A percentile compares a stretch with the other conserved stretches of the same genome.
phyloP scores from a whole-genome alignment of 2,888 invertebrate genomes.

The Papilio elwesi region DNA sequence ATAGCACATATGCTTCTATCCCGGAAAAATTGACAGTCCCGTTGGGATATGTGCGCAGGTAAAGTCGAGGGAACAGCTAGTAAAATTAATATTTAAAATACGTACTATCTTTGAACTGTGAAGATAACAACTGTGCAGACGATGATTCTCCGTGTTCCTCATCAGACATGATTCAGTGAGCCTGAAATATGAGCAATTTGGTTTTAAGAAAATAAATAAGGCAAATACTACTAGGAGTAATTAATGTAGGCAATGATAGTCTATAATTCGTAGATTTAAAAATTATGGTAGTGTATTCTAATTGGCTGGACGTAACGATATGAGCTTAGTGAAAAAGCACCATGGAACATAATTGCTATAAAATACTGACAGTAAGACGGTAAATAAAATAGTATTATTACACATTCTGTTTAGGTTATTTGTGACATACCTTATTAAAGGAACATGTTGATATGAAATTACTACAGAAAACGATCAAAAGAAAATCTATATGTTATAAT shows the following conservation, averaged over 20 bases:
- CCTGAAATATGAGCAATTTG: slow-evolving; percentile 34
- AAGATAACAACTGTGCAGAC: slow-evolving; percentile 58
- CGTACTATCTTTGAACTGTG: slow-evolving; percentile 73
- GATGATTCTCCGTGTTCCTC: slow-evolving; percentile 53
- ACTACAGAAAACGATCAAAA: too few species aligned
- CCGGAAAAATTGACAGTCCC: too few species aligned
- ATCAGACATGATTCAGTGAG: slow-evolving; percentile 58
- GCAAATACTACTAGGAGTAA: too few species aligned
- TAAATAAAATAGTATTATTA: too few species aligned
- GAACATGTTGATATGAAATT: not conserved
- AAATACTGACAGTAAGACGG: too few species aligned
- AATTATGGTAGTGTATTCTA: not conserved
- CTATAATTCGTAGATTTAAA: not conserved
- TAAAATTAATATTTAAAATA: slow-evolving; percentile 8
- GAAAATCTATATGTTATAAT: not conserved
- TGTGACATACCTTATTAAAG: not conserved
- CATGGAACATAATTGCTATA: not conserved
- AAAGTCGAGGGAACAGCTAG: too few species aligned
- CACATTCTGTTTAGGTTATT: not conserved
- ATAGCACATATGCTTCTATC: too few species aligned
- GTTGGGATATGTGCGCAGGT: too few species aligned
- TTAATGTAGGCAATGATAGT: too few species aligned
- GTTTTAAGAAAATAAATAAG: slow-evolving; percentile 1
- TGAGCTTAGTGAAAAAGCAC: not conserved
- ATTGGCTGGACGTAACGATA: too few species aligned